Conservation (phyloP, 1,140 invertebrate genomes). For the Papilio dardanus region DNA sequence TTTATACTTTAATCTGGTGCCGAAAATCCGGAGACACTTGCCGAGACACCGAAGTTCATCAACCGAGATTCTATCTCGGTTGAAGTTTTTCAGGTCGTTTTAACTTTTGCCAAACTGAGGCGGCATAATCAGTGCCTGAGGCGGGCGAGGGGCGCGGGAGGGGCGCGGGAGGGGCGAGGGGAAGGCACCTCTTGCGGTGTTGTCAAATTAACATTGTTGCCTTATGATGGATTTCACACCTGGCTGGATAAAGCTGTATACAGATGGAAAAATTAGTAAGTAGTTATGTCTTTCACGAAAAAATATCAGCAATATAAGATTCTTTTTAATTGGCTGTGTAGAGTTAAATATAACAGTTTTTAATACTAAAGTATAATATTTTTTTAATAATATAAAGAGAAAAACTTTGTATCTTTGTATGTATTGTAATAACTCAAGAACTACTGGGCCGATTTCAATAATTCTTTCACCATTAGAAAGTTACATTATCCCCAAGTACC, state of each 20-base stretch:
- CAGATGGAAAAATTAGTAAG: constrained; percentile 10
- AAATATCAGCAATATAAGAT: too few relatives aligned
- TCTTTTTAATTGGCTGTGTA: too few relatives aligned
- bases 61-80: constrained; percentile 37
- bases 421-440: too few relatives aligned
- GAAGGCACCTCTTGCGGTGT: constrained; percentile 33
- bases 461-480: too few relatives aligned
- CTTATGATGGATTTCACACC: constrained; percentile 64
- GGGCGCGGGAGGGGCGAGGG: background rate
- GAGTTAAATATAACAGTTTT: too few relatives aligned
- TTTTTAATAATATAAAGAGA: too few relatives aligned
- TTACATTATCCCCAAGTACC: too few relatives aligned
- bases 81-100: constrained; percentile 31
- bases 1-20: constrained; percentile 28
- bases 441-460: too few relatives aligned
- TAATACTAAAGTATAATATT: too few relatives aligned
- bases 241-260: constrained; percentile 46
- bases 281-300: background rate
- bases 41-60: constrained; percentile 31
- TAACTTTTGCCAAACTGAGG: constrained; percentile 38
- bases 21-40: constrained; percentile 20
- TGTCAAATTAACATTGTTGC: constrained; percentile 63
- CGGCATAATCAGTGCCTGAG: constrained; percentile 35
- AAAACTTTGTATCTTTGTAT: too few relatives aligned
- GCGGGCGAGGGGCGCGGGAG: background rate